Evolutionary conservation across 1,140 invertebrate genomes (phyloP).

Genomic region (Littorina saxatilis): DNA sequence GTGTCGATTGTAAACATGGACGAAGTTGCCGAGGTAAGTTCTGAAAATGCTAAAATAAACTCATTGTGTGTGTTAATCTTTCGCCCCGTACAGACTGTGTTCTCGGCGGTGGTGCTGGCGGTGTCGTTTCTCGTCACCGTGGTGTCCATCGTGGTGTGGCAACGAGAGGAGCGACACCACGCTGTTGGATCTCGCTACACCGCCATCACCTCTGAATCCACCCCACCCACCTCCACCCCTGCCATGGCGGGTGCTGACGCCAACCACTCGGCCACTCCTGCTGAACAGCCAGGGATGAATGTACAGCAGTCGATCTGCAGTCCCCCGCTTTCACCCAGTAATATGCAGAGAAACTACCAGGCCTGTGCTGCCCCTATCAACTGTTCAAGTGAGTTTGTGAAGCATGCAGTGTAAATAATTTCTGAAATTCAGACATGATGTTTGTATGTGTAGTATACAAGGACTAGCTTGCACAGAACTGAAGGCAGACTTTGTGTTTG

Average conservation of each 20-base stretch:
- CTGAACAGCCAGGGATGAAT: too few species aligned
- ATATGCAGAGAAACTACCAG: slow-evolving; percentile 7
- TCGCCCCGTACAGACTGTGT: slow-evolving; percentile 62
- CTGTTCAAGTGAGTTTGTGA: slow-evolving; percentile 8
- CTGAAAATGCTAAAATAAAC: too few species aligned
- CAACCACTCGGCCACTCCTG: not conserved
- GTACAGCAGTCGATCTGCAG: too few species aligned
- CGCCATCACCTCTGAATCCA: not conserved
- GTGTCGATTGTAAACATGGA: too few species aligned
- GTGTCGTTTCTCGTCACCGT: slow-evolving; percentile 77
- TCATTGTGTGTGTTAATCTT: too few species aligned
- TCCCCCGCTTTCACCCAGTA: not conserved
- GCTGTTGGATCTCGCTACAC: not conserved
- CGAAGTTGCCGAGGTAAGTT: too few species aligned
- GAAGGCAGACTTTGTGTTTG: too few species aligned
- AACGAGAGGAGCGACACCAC: slow-evolving; percentile 79
- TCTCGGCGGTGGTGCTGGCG: slow-evolving; percentile 56
- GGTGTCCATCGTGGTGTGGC: slow-evolving; percentile 85
- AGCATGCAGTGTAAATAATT: too few species aligned
- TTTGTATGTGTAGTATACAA: too few species aligned
- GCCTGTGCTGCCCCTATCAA: not conserved
- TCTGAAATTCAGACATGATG: too few species aligned
- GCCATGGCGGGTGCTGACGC: not conserved
- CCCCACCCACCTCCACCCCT: not conserved
- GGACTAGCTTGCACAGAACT: too few species aligned